Evolutionary conservation across 2,888 invertebrate species (phyloP).

Genomic region (Lymantria dispar): DNA sequence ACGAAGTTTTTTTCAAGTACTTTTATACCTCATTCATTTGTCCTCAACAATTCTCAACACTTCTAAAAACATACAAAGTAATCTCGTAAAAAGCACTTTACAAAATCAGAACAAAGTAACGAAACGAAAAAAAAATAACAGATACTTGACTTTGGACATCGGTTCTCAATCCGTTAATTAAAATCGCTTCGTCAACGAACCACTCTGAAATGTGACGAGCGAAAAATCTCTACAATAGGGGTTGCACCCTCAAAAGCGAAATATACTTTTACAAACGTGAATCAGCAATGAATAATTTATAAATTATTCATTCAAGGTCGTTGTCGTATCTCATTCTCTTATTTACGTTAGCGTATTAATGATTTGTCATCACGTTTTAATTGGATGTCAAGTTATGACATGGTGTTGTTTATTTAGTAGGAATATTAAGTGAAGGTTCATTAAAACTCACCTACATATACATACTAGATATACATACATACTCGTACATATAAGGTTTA

Average conservation of each 20-base stretch:
- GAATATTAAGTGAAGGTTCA: slow-evolving; percentile 16
- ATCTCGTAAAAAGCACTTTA: slow-evolving; percentile 18
- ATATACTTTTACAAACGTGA: slow-evolving; percentile 46
- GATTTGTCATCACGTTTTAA: slow-evolving; percentile 35
- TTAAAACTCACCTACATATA: slow-evolving; percentile 7
- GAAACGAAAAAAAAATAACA: slow-evolving; percentile 2
- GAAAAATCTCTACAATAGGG: slow-evolving; percentile 26
- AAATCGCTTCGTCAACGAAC: slow-evolving; percentile 27
- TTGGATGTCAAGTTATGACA: slow-evolving; percentile 26
- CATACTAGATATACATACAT: no score
- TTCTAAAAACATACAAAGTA: background rate
- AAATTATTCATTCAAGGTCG: slow-evolving; percentile 7
- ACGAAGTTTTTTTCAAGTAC: background rate
- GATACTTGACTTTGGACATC: slow-evolving; percentile 27
- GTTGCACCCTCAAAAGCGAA: slow-evolving; percentile 48
- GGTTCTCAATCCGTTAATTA: slow-evolving; percentile 35
- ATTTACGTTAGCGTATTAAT: slow-evolving; percentile 22
- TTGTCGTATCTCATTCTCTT: slow-evolving; percentile 30
- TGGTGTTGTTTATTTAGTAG: slow-evolving; percentile 7
- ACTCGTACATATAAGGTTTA: no score
- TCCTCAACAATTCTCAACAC: background rate
- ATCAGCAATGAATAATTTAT: slow-evolving; percentile 57
- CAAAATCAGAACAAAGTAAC: slow-evolving; percentile 19
- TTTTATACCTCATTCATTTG: background rate
- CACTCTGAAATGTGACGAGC: slow-evolving; percentile 25